These are phyloP conservation scores for Drosophila formosana DNA, from an alignment of 2,888 invertebrate genomes.

Conservation along the genomic window DNA sequence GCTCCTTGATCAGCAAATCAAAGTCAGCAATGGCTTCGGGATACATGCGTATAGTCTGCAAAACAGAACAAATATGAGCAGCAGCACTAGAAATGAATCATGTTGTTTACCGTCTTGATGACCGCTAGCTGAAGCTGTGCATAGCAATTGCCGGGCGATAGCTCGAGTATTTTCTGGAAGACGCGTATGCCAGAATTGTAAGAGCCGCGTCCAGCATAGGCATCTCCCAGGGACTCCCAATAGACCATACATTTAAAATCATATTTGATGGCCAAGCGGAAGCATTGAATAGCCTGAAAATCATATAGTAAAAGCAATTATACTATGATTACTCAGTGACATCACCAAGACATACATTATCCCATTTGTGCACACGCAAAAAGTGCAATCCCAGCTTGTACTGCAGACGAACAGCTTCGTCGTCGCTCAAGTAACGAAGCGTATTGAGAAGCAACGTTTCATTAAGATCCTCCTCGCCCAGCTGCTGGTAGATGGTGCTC, in stretches of 20 bases:
- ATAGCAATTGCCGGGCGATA: constrained; percentile 89
- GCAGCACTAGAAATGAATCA: not conserved
- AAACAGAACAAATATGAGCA: not conserved
- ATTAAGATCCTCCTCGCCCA: constrained; percentile 87
- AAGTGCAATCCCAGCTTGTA: constrained; percentile 93
- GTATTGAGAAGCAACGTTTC: constrained; percentile 81
- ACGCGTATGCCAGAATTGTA: constrained; percentile 95
- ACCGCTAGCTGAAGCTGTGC: constrained; percentile 91
- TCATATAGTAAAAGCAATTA: not conserved
- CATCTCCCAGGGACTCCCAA: constrained; percentile 96
- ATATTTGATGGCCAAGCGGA: constrained; percentile 90
- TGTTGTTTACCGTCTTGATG: constrained; percentile 86
- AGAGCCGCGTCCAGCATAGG: constrained; percentile 95
- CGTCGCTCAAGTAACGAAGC: constrained; percentile 85
- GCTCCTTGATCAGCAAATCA: constrained; percentile 86
- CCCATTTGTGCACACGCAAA: constrained; percentile 90
- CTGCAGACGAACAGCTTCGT: constrained; percentile 91
- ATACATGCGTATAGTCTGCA: constrained; percentile 86
- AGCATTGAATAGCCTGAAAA: constrained; percentile 89
- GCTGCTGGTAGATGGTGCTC: constrained; percentile 90
- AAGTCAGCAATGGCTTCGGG: constrained; percentile 91
- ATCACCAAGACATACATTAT: constrained; percentile 83
- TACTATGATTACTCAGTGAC: not conserved
- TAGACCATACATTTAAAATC: constrained; percentile 90
- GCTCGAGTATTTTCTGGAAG: constrained; percentile 91